Evolutionary conservation across 2,888 invertebrate genomes (phyloP), one percentile per base, ranked within the genome.

Genomic region (Apantesis nais): DNA sequence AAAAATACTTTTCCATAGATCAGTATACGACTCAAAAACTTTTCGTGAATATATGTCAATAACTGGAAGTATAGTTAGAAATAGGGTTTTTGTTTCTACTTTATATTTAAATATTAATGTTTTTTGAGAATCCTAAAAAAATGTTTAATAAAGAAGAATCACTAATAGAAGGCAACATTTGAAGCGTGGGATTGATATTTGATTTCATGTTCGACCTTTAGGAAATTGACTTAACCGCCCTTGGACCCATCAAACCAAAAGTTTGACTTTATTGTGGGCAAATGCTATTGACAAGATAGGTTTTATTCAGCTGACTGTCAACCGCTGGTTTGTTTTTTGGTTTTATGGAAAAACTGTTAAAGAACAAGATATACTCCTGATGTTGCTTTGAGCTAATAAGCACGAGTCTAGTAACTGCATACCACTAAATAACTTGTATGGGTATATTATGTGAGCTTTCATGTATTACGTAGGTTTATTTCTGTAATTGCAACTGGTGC

Each of bases 111-210:
- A 41, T 1, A 1, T 44, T 44, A 19, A 16, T 44, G 4, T 41
- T 41, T 41, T 11, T 41, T 12, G 0, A 41, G 8, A 44, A 44
- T 16, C 19, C 44, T 44, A n/a, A n/a, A 73, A 75, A 77, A 69
- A 75, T 63, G 4, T 48, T 29, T 64, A 70, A 73, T 76, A 72
- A 66, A 39, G 25, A 64, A 75, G 62, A 73, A 62, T 73, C 62
- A 62, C 72, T 74, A 76, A 76, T 74, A 73, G 69, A 76, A 41
- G 60, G 62, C 60, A 58, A 66, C 48, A 60, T 66, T 73, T 74
- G 67, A 70, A 71, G 68, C 63, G 61, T 62, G 62, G 68, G 65
- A 63, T 70, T 72, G 66, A 48, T 68, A 71, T 73, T 73, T 63
- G 52, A 76, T 80, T 73, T 71, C 69, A 16, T 14, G 62, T 66